These are phyloP conservation scores for Cephus pulcher DNA, from an alignment of 2,888 invertebrate species.

Conservation along the genomic window DNA sequence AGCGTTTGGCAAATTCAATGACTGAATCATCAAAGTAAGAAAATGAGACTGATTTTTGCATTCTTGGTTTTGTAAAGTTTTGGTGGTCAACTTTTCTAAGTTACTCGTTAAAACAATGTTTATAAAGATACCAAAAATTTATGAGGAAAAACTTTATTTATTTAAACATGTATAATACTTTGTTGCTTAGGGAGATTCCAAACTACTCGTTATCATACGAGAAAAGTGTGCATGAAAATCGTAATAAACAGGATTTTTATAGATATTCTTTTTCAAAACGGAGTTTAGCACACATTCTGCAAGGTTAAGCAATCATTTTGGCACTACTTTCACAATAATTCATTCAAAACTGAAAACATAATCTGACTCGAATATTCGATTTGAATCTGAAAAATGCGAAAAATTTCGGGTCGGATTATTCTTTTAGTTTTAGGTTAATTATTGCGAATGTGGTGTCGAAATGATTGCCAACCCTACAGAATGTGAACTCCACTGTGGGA, in stretches of 20 bases:
- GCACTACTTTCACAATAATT: too few species aligned
- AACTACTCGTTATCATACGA: neutral
- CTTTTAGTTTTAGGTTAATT: too few species aligned
- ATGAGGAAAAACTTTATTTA: neutral
- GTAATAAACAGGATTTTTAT: neutral
- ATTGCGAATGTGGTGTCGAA: too few species aligned
- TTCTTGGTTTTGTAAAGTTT: neutral
- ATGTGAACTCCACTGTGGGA: too few species aligned
- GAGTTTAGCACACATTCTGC: too few species aligned
- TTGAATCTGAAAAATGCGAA: too few species aligned
- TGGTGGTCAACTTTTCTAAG: neutral
- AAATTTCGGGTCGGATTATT: too few species aligned
- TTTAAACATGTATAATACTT: neutral
- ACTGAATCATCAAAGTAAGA: neutral
- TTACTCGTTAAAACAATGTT: neutral
- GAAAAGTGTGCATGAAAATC: neutral
- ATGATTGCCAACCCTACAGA: too few species aligned
- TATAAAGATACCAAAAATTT: neutral
- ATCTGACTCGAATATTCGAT: too few species aligned
- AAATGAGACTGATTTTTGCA: neutral
- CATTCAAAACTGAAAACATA: too few species aligned
- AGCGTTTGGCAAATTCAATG: constrained; percentile 15
- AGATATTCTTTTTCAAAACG: neutral
- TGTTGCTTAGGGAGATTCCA: neutral
- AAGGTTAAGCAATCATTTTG: too few species aligned